Evolutionary conservation across 2,797 vertebrate genomes (phyloP).

Genomic region (Percopsis omiscomaycus): DNA sequence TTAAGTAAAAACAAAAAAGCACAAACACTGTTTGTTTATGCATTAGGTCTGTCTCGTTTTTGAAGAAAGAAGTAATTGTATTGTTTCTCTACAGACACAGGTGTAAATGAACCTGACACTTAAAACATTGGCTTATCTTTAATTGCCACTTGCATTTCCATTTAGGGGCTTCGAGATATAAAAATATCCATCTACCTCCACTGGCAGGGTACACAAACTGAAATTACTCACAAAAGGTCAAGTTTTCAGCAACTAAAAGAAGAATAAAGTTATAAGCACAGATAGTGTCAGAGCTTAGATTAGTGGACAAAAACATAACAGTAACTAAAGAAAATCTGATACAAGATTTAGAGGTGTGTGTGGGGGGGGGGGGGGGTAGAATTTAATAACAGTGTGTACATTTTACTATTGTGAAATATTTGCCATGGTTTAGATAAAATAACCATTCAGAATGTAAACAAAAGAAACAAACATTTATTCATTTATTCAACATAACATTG

Average conservation of each 20-base stretch:
- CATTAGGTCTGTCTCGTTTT: background rate
- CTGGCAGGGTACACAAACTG: no score
- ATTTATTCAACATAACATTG: slow-evolving; percentile 15
- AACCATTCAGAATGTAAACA: slow-evolving; percentile 24
- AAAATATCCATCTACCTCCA: background rate
- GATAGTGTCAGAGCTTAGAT: no score
- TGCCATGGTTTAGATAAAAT: no score
- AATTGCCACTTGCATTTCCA: background rate
- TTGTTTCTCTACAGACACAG: background rate
- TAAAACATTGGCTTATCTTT: slow-evolving; percentile 1
- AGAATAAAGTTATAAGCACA: no score
- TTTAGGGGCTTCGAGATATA: background rate
- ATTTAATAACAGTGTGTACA: no score
- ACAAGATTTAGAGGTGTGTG: no score
- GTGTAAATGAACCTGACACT: background rate
- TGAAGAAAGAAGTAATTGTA: background rate
- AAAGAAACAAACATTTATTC: slow-evolving; percentile 7
- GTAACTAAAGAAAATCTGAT: no score
- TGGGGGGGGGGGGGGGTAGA: no score
- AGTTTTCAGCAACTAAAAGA: no score
- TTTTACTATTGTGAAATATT: no score
- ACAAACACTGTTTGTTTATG: slow-evolving; percentile 4
- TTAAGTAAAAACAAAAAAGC: slow-evolving; percentile 12
- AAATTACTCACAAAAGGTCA: no score
- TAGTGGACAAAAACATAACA: no score